These are phyloP conservation scores for Drosophila flavopinicola DNA, from an alignment of 2,888 invertebrate species.

Conservation along the genomic window DNA sequence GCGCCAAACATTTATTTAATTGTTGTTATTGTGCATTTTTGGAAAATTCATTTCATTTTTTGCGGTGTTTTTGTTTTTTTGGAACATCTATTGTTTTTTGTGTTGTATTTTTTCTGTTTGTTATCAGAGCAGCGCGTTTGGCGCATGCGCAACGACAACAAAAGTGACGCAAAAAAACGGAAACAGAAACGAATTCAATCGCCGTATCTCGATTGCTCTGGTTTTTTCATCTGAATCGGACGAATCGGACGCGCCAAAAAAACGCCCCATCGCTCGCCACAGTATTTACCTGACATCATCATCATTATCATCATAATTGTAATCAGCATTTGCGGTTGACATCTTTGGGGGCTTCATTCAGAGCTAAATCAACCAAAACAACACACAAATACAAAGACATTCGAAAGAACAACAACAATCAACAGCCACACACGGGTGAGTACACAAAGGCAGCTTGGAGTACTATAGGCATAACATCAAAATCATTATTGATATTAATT, in stretches of 20 bases:
- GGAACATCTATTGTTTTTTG: conserved; percentile 3
- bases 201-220: conserved; percentile 8
- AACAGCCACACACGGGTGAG: conserved; percentile 26
- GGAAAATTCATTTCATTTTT: conserved; percentile 2
- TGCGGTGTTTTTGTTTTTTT: conserved; percentile 1
- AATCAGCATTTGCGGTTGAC: conserved; percentile 64
- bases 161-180: conserved; percentile 14
- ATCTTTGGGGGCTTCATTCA: conserved; percentile 68
- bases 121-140: conserved; percentile 22
- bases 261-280: conserved; percentile 10
- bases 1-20: conserved; percentile 45
- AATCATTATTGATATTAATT: too few relatives aligned
- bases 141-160: conserved; percentile 40
- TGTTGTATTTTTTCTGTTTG: not conserved
- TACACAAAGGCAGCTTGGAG: too few relatives aligned
- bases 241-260: conserved; percentile 26
- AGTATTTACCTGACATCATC: conserved; percentile 60
- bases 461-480: too few relatives aligned
- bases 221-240: not conserved
- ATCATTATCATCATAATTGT: conserved; percentile 19
- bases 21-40: conserved; percentile 9
- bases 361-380: conserved; percentile 29
- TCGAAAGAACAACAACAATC: not conserved
- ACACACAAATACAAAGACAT: conserved; percentile 1
- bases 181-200: conserved; percentile 29